Conservation (phyloP, 2,888 invertebrate species). For the Cheilosia scutellata region DNA sequence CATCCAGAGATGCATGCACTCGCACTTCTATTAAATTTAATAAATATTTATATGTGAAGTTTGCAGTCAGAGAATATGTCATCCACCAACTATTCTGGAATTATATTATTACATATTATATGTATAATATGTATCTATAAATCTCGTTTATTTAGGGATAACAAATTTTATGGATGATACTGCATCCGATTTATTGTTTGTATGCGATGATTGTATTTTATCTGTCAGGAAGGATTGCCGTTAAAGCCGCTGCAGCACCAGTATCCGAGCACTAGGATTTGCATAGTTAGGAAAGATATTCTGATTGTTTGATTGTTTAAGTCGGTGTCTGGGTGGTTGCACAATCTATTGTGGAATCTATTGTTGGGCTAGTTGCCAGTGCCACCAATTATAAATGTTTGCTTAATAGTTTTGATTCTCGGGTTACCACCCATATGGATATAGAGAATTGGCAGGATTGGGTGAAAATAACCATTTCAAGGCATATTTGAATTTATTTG, state of each 20-base stretch:
- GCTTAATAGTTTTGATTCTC: too few species aligned
- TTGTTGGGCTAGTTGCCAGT: conserved; percentile 25
- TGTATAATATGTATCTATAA: not conserved
- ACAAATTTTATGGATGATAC: conserved; percentile 40
- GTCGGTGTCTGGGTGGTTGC: conserved; percentile 29
- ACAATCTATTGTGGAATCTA: conserved; percentile 23
- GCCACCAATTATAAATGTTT: too few species aligned
- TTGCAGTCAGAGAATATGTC: conserved; percentile 34
- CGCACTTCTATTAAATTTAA: conserved; percentile 25
- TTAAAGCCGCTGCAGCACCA: conserved; percentile 1
- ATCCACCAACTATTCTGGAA: conserved; percentile 40
- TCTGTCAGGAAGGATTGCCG: conserved; percentile 36
- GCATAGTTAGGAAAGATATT: not conserved
- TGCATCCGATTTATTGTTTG: conserved; percentile 52
- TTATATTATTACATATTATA: conserved; percentile 9
- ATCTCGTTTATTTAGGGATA: conserved; percentile 30
- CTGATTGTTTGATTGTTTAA: conserved; percentile 45
- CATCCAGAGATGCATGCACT: not conserved
- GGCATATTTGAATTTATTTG: too few species aligned
- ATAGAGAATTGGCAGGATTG: too few species aligned
- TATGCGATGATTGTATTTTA: conserved; percentile 46
- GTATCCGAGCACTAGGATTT: not conserved
- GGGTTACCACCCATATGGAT: too few species aligned
- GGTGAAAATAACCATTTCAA: too few species aligned
- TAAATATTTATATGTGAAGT: conserved; percentile 31